These are phyloP conservation scores for Synanthedon andrenaeformis DNA, from an alignment of 2,888 invertebrate genomes.

Conservation along the genomic window DNA sequence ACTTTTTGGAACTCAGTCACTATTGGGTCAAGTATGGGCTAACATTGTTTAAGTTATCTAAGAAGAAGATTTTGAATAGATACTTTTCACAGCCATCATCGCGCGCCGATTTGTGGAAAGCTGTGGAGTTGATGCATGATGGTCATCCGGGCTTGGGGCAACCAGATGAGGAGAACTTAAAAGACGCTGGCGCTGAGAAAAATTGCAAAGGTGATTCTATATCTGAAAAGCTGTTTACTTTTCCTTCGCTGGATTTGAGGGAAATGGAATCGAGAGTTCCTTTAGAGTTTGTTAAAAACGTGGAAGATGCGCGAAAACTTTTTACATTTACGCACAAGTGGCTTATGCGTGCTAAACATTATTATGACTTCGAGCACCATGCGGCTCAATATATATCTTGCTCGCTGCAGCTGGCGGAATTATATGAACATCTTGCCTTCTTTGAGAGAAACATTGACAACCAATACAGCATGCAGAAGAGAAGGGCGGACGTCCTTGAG, in stretches of 20 bases:
- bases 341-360: slow-evolving; percentile 70
- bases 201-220: slow-evolving; percentile 37
- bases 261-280: slow-evolving; percentile 48
- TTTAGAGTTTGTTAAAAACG: slow-evolving; percentile 26
- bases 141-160: slow-evolving; percentile 5
- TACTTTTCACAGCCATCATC: slow-evolving; percentile 45
- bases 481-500: slow-evolving; percentile 71
- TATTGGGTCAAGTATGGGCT: slow-evolving; percentile 74
- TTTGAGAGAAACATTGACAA: slow-evolving; percentile 78
- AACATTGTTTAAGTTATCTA: slow-evolving; percentile 68
- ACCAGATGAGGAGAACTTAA: slow-evolving; percentile 39
- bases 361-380: slow-evolving; percentile 70
- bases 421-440: slow-evolving; percentile 76
- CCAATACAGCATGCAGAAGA: slow-evolving; percentile 70
- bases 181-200: slow-evolving; percentile 44
- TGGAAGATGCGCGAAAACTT: slow-evolving; percentile 62
- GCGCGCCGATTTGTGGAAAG: slow-evolving; percentile 46
- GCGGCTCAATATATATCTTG: slow-evolving; percentile 71
- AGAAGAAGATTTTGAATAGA: slow-evolving; percentile 50
- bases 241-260: slow-evolving; percentile 44
- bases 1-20: slow-evolving; percentile 65
- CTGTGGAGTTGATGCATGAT: slow-evolving; percentile 35
- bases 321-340: slow-evolving; percentile 71
- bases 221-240: slow-evolving; percentile 33
- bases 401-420: slow-evolving; percentile 71